A percentile compares a stretch with the other conserved stretches of the same genome.
phyloP scores from a whole-genome alignment of 30 jellyfish, hydroid and myxozoan species.

The Aurelia coerulea region DNA sequence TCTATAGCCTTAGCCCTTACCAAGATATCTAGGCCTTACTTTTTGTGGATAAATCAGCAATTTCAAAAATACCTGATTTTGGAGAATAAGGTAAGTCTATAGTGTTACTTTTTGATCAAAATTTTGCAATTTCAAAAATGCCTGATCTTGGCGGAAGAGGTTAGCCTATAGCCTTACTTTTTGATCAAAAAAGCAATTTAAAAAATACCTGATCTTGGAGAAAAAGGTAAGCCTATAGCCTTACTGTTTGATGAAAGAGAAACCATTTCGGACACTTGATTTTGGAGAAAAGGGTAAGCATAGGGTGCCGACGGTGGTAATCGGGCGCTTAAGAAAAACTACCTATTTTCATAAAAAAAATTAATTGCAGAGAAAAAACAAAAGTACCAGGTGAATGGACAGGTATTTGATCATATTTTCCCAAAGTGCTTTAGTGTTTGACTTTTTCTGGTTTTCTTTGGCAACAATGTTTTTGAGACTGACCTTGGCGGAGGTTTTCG shows the following conservation, averaged over 20 bases:
- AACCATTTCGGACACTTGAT: background rate
- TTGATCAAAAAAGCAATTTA: background rate
- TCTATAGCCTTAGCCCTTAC: background rate
- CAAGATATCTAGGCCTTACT: background rate
- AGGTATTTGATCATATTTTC: too few species aligned
- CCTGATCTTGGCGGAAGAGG: background rate
- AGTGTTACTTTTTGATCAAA: too few species aligned
- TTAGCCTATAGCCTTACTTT: background rate
- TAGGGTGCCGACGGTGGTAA: too few species aligned
- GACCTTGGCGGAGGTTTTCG: too few species aligned
- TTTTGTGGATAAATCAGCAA: background rate
- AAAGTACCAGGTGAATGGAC: too few species aligned
- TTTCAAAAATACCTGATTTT: background rate
- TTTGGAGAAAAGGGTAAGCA: background rate
- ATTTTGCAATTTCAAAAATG: background rate
- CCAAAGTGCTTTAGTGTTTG: too few species aligned
- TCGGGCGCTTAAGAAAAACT: too few species aligned
- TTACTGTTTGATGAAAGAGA: background rate
- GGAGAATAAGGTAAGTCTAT: too few species aligned
- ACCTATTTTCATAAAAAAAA: too few species aligned
- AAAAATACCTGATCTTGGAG: background rate
- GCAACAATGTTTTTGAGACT: too few species aligned
- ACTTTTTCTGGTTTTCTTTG: too few species aligned
- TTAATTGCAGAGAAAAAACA: too few species aligned
- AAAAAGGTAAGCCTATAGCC: background rate